Evolutionary conservation across 2,888 invertebrate species (phyloP).

Genomic region (Drosophila niveifrons): DNA sequence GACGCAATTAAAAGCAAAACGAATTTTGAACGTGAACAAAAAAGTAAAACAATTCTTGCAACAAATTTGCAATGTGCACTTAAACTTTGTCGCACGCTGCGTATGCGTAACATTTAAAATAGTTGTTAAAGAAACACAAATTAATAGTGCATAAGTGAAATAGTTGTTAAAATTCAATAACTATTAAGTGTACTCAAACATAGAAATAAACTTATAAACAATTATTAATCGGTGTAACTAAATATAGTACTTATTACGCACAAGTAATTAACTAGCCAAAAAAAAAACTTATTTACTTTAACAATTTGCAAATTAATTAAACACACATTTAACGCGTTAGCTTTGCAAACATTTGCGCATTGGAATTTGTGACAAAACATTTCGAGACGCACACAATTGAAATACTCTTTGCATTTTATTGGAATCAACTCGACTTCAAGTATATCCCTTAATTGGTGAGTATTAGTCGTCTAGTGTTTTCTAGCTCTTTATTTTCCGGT

Average conservation of each 20-base stretch:
- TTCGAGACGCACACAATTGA: neutral
- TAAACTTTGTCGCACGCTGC: conserved; percentile 26
- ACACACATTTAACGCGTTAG: neutral
- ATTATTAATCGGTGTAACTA: neutral
- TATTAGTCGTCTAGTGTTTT: neutral
- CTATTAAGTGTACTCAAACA: conserved; percentile 12
- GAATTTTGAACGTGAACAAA: neutral
- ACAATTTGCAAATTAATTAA: conserved; percentile 1
- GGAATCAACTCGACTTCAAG: neutral
- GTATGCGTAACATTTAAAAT: conserved; percentile 34
- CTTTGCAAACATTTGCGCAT: neutral
- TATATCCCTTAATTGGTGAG: conserved; percentile 7
- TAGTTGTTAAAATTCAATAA: neutral
- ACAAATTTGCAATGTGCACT: neutral
- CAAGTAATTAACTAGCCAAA: neutral
- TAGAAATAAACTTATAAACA: conserved; percentile 1
- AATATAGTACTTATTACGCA: neutral
- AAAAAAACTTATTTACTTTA: neutral
- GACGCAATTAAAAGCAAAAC: conserved; percentile 15
- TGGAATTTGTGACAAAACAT: neutral
- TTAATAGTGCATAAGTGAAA: conserved; percentile 9
- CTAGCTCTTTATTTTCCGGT: neutral
- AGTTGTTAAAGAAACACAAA: neutral
- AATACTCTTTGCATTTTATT: conserved; percentile 1
- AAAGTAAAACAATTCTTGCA: conserved; percentile 1